These are phyloP conservation scores for Drosophila elegans DNA, from an alignment of 1,140 invertebrate genomes.

Conservation along the genomic window DNA sequence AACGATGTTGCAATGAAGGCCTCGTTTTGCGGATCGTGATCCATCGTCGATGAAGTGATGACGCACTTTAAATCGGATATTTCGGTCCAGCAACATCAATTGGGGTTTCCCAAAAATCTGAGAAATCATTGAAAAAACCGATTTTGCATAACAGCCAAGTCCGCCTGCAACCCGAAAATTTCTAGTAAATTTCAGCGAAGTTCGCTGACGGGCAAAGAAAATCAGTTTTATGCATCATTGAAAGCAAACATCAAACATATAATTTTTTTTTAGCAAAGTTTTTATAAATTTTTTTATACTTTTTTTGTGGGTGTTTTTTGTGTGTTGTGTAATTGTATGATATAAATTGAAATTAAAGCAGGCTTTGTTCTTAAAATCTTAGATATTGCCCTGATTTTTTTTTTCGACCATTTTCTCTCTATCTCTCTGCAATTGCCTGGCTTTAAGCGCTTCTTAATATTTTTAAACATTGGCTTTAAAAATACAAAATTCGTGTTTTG, in stretches of 20 bases:
- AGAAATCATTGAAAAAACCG: conserved; percentile 14
- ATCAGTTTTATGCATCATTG: conserved; percentile 51
- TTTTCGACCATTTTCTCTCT: conserved; percentile 30
- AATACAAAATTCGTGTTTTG: conserved; percentile 67
- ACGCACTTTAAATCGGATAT: conserved; percentile 36
- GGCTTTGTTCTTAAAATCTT: conserved; percentile 64
- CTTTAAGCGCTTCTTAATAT: conserved; percentile 63
- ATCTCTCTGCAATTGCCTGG: conserved; percentile 34
- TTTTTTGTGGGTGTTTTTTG: conserved; percentile 65
- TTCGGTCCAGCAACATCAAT: conserved; percentile 16
- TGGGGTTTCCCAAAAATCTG: conserved; percentile 55
- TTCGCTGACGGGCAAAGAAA: conserved; percentile 49
- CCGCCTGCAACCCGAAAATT: conserved; percentile 13
- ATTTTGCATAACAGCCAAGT: conserved; percentile 33
- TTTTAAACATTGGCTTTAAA: conserved; percentile 75
- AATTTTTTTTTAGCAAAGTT: conserved; percentile 63
- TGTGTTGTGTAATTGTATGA: conserved; percentile 56
- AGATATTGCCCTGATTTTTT: conserved; percentile 35
- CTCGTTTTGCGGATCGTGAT: conserved; percentile 44
- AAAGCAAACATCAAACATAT: conserved; percentile 79
- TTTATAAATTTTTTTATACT: conserved; percentile 74
- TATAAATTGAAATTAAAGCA: conserved; percentile 67
- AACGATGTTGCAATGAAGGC: conserved; percentile 67
- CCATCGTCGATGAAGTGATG: conserved; percentile 21
- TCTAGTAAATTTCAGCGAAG: neutral